A percentile compares a stretch with the other conserved stretches of the same genome.
Conservation (phyloP, 53 echinoderm and acorn worm genomes). For the Pentamera pediparva region DNA sequence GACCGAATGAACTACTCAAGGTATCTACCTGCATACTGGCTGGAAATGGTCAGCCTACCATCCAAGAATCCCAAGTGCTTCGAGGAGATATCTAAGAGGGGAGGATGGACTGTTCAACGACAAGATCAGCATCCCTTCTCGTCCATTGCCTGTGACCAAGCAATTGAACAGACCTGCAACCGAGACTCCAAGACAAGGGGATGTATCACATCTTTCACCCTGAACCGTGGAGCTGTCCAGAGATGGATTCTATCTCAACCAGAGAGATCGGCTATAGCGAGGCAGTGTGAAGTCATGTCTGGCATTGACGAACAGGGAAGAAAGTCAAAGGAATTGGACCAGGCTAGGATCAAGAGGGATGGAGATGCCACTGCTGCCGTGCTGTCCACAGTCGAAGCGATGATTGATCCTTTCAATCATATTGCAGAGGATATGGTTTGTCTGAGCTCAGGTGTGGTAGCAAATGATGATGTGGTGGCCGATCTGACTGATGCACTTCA, state of each 20-base stretch:
- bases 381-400: neutral
- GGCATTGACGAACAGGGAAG: neutral
- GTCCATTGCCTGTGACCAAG: conserved; percentile 37
- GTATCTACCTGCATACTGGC: conserved; percentile 40
- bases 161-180: conserved; percentile 53
- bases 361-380: conserved; percentile 1
- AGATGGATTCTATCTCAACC: conserved; percentile 40
- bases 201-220: conserved; percentile 23
- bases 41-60: conserved; percentile 35
- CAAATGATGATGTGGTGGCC: conserved; percentile 3
- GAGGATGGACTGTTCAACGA: conserved; percentile 43
- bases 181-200: conserved; percentile 50
- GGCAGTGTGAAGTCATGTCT: conserved; percentile 40
- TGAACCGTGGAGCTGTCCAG: conserved; percentile 26
- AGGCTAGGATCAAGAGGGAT: conserved; percentile 16
- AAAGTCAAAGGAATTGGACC: conserved; percentile 27
- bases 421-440: neutral
- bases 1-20: conserved; percentile 36
- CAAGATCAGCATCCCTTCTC: conserved; percentile 32
- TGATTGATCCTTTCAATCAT: conserved; percentile 44
- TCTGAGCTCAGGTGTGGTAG: conserved; percentile 44
- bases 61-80: conserved; percentile 10
- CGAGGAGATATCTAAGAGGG: neutral
- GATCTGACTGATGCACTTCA: neutral
- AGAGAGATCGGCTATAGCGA: conserved; percentile 42